Percentiles rank a stretch among this genome's conserved stretches.
phyloP scores from a whole-genome alignment of 2,113 vertebrate genomes.

The Stigmatopora nigra region DNA sequence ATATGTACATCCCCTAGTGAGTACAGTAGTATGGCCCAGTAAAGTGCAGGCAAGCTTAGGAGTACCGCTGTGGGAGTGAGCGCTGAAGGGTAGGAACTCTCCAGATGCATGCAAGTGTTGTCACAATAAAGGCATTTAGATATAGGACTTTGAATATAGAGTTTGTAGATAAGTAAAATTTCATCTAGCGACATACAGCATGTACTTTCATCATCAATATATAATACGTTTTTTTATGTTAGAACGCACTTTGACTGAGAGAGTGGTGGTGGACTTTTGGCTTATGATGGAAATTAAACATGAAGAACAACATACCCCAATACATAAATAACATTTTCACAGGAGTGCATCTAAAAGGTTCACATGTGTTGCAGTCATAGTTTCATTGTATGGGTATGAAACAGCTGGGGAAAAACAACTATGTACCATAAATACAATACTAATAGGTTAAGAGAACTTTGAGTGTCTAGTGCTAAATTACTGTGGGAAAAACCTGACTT shows the following conservation, averaged over 20 bases:
- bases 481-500: no score
- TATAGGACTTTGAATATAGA: constrained; percentile 13
- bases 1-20: constrained; percentile 8
- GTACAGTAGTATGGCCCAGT: neutral
- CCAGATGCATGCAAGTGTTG: constrained; percentile 9
- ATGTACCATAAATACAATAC: no score
- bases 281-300: neutral
- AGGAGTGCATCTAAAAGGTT: neutral
- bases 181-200: neutral
- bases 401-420: no score
- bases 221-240: neutral
- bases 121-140: constrained; percentile 27
- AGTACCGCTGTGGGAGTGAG: constrained; percentile 32
- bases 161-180: neutral
- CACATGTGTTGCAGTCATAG: neutral
- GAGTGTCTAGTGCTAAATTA: no score
- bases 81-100: constrained; percentile 31
- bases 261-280: neutral
- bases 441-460: no score
- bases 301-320: neutral
- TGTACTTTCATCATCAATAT: neutral
- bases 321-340: neutral
- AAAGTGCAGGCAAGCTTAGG: constrained; percentile 4
- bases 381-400: no score
- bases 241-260: neutral